Conservation (phyloP, 2,113 vertebrate genomes). For the Rhea americana region DNA sequence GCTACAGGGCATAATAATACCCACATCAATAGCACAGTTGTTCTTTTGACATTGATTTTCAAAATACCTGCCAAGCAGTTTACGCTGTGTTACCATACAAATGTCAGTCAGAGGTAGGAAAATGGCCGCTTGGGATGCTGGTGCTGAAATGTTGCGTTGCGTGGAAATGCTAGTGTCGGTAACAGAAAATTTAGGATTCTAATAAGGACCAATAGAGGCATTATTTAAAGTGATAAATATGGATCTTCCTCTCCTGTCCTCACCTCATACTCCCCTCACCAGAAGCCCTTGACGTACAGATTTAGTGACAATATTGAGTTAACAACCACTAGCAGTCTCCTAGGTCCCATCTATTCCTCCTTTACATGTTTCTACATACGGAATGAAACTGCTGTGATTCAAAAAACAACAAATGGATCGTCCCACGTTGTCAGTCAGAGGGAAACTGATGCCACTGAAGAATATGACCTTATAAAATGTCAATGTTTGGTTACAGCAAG, state of each 20-base stretch:
- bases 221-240: background rate
- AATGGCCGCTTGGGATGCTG: background rate
- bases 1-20: background rate
- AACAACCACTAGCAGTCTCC: background rate
- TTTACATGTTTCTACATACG: background rate
- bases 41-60: constrained; percentile 21
- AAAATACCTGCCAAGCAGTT: constrained; percentile 1
- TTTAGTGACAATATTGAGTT: background rate
- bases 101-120: background rate
- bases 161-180: background rate
- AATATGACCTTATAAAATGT: background rate
- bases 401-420: background rate
- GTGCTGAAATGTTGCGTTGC: background rate
- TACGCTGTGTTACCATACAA: background rate
- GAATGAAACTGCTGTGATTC: background rate
- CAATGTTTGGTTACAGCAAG: background rate
- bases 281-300: background rate
- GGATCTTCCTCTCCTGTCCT: background rate
- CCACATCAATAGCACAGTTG: background rate
- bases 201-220: background rate
- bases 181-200: background rate
- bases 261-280: background rate
- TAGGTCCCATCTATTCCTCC: background rate
- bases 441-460: background rate
- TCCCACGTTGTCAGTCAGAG: background rate